phyloP scores from a whole-genome alignment of 2,888 invertebrate species.

The Suillia variegata region DNA sequence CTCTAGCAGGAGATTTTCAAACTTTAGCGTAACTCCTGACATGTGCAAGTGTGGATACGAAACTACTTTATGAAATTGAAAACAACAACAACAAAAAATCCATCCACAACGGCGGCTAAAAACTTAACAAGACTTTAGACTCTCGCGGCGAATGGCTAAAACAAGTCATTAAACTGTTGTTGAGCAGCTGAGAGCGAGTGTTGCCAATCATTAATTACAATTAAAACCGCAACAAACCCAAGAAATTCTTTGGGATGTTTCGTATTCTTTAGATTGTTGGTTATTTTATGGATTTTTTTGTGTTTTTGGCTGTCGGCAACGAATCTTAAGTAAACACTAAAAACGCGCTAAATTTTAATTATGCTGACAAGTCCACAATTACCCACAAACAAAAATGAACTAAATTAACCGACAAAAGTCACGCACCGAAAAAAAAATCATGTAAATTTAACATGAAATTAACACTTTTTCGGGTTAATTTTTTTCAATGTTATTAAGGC shows the following conservation, averaged over 20 bases:
- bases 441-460: too few relatives aligned
- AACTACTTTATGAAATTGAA: too few relatives aligned
- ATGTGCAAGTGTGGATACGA: too few relatives aligned
- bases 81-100: background rate
- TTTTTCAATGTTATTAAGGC: too few relatives aligned
- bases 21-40: too few relatives aligned
- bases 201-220: constrained; percentile 18
- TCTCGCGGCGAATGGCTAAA: background rate
- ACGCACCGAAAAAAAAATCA: too few relatives aligned
- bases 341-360: background rate
- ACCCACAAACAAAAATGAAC: background rate
- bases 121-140: background rate
- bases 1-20: too few relatives aligned
- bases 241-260: too few relatives aligned
- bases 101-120: background rate
- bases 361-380: background rate
- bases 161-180: background rate
- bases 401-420: too few relatives aligned
- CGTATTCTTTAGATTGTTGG: too few relatives aligned
- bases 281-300: background rate
- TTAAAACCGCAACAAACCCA: constrained; percentile 7
- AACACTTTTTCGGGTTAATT: too few relatives aligned
- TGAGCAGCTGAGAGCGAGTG: background rate
- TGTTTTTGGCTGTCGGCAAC: background rate
- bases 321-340: background rate